Percentiles rank a stretch among this genome's conserved stretches.
Conservation (phyloP, 2,797 vertebrate species). For the Halcyon smyrnensis region DNA sequence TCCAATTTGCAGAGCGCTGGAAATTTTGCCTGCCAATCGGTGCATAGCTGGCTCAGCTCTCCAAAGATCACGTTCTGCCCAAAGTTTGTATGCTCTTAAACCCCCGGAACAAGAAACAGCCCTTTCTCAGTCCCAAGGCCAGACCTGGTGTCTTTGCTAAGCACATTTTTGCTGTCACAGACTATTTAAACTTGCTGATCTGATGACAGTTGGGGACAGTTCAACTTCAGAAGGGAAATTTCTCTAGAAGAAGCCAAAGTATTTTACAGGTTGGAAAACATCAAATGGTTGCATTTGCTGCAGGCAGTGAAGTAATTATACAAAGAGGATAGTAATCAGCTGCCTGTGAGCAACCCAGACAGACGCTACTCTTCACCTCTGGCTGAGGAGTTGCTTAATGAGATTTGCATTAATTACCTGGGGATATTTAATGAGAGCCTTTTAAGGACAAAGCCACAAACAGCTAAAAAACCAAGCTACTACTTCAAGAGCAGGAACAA, state of each 20-base stretch:
- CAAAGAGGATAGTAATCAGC: not conserved
- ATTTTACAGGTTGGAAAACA: not conserved
- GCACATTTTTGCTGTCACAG: not conserved
- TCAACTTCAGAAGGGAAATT: not conserved
- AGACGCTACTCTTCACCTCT: conserved; percentile 42
- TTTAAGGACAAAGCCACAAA: conserved; percentile 34
- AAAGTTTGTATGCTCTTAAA: not conserved
- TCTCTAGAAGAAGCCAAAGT: not conserved
- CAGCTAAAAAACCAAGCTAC: not conserved
- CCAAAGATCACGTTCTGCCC: fast-evolving
- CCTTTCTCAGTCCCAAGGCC: not conserved
- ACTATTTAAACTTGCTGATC: not conserved
- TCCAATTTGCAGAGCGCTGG: not conserved
- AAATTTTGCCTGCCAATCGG: not conserved
- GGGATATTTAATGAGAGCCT: not conserved
- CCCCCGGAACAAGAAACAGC: not conserved
- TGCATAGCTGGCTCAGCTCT: not conserved
- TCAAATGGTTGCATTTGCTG: not conserved
- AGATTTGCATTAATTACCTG: not conserved
- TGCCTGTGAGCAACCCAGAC: conserved; percentile 39
- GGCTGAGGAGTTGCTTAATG: conserved; percentile 13
- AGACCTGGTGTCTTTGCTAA: not conserved
- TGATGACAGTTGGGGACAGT: not conserved
- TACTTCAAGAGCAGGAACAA: not conserved
- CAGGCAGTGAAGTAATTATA: conserved; percentile 16